Base-by-base conservation (phyloP, 2,888 invertebrate species). In the Hemithea aestivaria region DNA sequence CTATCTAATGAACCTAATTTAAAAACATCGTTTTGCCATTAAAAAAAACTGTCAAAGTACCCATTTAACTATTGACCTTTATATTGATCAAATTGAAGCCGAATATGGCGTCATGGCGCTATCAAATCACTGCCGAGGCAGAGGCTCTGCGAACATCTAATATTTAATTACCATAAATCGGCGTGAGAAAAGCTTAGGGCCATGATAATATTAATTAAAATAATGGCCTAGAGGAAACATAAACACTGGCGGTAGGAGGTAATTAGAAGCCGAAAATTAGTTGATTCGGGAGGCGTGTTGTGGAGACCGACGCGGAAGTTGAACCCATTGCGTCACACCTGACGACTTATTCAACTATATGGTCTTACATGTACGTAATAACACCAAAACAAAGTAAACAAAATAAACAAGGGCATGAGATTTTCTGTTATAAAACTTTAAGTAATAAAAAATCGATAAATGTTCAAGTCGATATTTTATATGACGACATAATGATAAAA, bases 211-310 rank as follows among this genome's bases (percentile, higher is more conserved):
- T 78, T 81, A 81, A 82, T 83, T 83, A 79, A 77, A 73, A 60
- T 82, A 80, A 82, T 80, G 70, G 77, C 58, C 64, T 64, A 70
- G 39, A 78, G 80, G 79, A 81, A 81, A 81, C 77, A 82, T 81
- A 78, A 82, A 82, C 16, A 16, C 68, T 58, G 72, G 71, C 67
- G 69, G 73, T 63, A 63, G 71, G 59, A 59, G 70, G 76, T 77
- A 80, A 84, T 83, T 80, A 82, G 71, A 75, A 76, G 73, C 73
- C 70, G 67, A 77, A 74, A 72, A 71, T 73, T 62, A 74, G 65
- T 63, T 60, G 62, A 66, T 56, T 58, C 56, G 56, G 62, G 66
- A 62, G 57, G 62, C 65, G 61, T 52, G 55, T 61, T 58, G 66
- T 52, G 55, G 62, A 58, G 66, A 49, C 53, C 53, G 61, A 66